Base-by-base conservation (phyloP, 1,140 invertebrate species). In the Zaprionus africanus region DNA sequence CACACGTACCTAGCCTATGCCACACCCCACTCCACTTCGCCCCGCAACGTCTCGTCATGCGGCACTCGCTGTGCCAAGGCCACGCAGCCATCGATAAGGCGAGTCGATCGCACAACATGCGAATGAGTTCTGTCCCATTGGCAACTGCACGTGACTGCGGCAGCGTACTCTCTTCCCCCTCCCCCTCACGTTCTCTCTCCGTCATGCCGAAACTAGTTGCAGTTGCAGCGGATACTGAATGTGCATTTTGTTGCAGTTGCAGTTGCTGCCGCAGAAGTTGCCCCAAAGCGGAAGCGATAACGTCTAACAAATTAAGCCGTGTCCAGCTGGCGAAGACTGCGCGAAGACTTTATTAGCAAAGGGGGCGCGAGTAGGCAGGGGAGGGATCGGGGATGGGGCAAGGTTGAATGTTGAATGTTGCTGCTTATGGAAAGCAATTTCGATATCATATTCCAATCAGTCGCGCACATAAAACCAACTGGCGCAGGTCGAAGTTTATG, bases 401-500 rank as follows among this genome's bases (percentile, higher is more conserved):
- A 31, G 28, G 28, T 6, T 31, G 7, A 75, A 77, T 62, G 28
- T 6, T 31, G 7, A 75, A 77, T 62, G 22, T 22, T 63, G 69
- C 54, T 43, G 68, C 41, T 36, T 51, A 26, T 59, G 70, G 74
- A 82, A 80, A 41, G 65, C 76, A 72, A 76, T 77, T 65, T 75
- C 65, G 76, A 79, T 90, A 91, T 92, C 84, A 86, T 92, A 92
- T 92, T 92, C 81, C 91, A 92, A 92, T 92, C 91, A 92, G 86
- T 68, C 68, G 51, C 41, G 68, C 61, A 76, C 81, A 92, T 92
- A 92, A 92, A 90, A 82, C 86, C 91, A 92, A 78, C 84, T 92
- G 91, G 67, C 79, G 46, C 22, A 24, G 46, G 26, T 34, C n/a
- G 13, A 34, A 31, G 36, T 38, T 38, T 5, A 38, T 34, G 31